Base-by-base conservation (phyloP, 2,888 invertebrate genomes). In the Harpalus rufipes region DNA sequence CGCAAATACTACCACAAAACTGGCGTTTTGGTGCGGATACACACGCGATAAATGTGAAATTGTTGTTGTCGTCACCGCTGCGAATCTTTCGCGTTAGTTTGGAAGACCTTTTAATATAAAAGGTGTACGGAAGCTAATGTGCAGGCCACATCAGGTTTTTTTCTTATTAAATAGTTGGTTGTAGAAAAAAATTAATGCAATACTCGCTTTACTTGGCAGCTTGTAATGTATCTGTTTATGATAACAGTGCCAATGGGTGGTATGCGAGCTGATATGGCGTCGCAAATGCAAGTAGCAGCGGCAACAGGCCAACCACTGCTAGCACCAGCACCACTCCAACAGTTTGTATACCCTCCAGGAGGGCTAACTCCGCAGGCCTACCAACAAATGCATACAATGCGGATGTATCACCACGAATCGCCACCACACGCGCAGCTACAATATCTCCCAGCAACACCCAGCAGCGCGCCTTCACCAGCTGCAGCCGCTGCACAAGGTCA, bases 271-370 rank as follows among this genome's bases (percentile, higher is more conserved):
- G 94, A 94, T 87, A 92, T 94, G 89, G 92, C 94, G 79, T 94
- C 95, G 16, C 95, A 96, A 89, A 96, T 97, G 93, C 97, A 96
- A 89, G 96, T 96, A 86, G 95, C 95, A 25, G 95, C 93, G 18
- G 94, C 94, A 86, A 96, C 96, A 58, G 97, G 97, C 0, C 97
- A 96, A 90, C 97, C 97, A 4, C 92, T 97, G 85, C 91, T 97
- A 88, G 96, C 97, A 59, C 95, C 96, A 21, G 96, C 95, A 18
- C 96, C 96, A 10, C 92, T 97, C 89, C 95, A 94, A 89, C 95
- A 93, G 78, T 90, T 90, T 86, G 89, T 90, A 44, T 90, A 90
- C 79, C 90, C 89, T 79, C 90, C 90, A 10, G 88, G 89, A 21
- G 88, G 90, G 86, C 89, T 91, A 65, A 89, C 91, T 82, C 90